Evolutionary conservation across 2,113 vertebrate genomes (phyloP).

Genomic region (Mobula hypostoma): DNA sequence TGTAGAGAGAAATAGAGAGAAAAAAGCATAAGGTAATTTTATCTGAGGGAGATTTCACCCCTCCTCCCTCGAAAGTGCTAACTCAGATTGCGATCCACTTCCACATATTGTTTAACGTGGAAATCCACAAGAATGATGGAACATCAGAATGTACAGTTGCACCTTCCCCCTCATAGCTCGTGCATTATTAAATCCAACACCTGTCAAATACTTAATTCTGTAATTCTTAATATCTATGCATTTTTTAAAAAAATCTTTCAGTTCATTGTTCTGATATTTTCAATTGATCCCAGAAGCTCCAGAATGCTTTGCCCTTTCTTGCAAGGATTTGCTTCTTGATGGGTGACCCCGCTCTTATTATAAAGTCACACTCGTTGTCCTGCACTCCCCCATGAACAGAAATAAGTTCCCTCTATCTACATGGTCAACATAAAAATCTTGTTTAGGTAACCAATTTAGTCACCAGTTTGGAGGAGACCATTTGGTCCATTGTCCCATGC

Average conservation of each 20-base stretch:
- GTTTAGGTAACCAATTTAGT: too few species aligned
- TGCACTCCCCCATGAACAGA: background rate
- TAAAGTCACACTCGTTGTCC: background rate
- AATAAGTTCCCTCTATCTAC: background rate
- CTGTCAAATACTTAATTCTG: background rate
- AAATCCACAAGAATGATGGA: background rate
- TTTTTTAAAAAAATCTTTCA: background rate
- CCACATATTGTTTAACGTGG: too few species aligned
- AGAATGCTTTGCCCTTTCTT: background rate
- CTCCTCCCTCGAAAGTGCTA: background rate
- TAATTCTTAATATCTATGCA: background rate
- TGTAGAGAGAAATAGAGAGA: constrained; percentile 42
- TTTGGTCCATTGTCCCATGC: too few species aligned
- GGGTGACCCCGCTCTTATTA: background rate
- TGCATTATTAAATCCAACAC: background rate
- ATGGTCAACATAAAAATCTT: too few species aligned
- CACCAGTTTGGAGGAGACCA: too few species aligned
- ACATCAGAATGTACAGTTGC: too few species aligned
- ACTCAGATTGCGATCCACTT: background rate
- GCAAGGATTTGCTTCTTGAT: background rate
- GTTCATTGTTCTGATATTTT: background rate
- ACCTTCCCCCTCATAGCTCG: background rate
- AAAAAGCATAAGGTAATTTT: background rate
- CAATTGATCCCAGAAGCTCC: background rate
- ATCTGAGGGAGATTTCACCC: background rate